Base-by-base conservation (phyloP, 2,888 invertebrate species). In the Drosophila kuntzei region DNA sequence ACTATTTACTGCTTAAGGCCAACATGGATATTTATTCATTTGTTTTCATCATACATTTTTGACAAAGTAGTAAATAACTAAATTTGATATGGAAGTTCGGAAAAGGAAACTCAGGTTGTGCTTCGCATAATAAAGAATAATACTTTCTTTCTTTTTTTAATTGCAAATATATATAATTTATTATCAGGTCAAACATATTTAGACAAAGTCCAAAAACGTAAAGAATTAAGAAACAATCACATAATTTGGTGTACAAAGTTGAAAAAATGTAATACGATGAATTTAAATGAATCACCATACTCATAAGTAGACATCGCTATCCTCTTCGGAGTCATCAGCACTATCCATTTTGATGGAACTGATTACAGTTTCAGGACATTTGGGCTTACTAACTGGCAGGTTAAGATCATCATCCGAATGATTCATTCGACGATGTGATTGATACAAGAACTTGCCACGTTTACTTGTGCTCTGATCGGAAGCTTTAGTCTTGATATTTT, bases 331-430 rank as follows among this genome's bases (percentile, higher is more conserved):
- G 5, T 49, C 67, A 0, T 43, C 70, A 5, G 43, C 53, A 20
- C 50, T 71, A 1, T 74, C 66, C 11, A 71, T 14, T 4, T 41
- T 7, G 1, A 82, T 50, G 18, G 44, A 43, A n/a, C 53, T 51
- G 25, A 82, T 50, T 46, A 85, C 58, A 0, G 81, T 82, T 6
- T 74, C 74, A 2, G 85, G 85, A 27, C 80, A 77, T 3, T 50
- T 25, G 7, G 69, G 61, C 14, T 55, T 77, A 0, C 16, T 49
- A 3, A 72, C 68, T 2, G 76, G 46, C 29, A 39, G 18, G 6
- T 51, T 14, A 0, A 39, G 7, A 11, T 70, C 75, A 2, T 66
- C 51, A 0, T 20, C 44, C 1, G 41, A 59, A 0, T 16, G 37
- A 27, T 37, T 16, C 12, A 2, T 0, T 2, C 32, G 39, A 11